Base-by-base conservation (phyloP, 2,797 vertebrate genomes). In the Phrynocephalus forsythii region DNA sequence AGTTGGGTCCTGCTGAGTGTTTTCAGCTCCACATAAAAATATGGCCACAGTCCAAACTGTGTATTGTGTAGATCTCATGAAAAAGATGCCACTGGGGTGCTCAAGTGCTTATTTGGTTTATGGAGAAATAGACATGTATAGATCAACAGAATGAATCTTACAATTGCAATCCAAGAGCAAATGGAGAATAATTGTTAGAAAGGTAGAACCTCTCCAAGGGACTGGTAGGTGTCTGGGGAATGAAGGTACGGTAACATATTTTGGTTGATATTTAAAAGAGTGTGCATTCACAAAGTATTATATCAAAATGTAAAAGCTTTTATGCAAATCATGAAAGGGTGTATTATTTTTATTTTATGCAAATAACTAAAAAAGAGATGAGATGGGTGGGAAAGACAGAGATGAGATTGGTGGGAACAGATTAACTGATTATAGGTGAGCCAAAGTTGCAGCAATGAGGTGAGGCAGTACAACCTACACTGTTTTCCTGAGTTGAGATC, bases 291-390 rank as follows among this genome's bases (percentile, higher is more conserved):
- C 92, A 92, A 66, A 94, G 24, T 48, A 52, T 63, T 86, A 73
- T 33, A 52, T 89, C 93, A 96, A 97, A 95, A 95, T 96, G 92
- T 94, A 87, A 95, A 93, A 91, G 89, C 83, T 94, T 93, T 95
- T 89, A 93, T 84, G 90, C 90, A 88, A 94, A 94, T 87, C 86
- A 67, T 94, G 92, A 89, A 83, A 92, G 91, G 89, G 90, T 89
- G 20, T 15, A 15, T 63, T 63, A 63, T 63, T 63, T 63, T 63
- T 20, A 56, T 56, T 56, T 56, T 56, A 56, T 56, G 52, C 52
- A 56, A 56, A 56, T 56, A 56, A 56, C 13, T 11, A 13, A 56
- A 56, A 56, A 56, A 22, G 67, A 68, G 22, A 68, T 10, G 22
- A 68, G 67, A 24, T 9, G 24, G 67, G 22, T 68, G 67, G 52